These are phyloP conservation scores for Calypte anna DNA, from an alignment of 2,113 vertebrate genomes.

Conservation along the genomic window DNA sequence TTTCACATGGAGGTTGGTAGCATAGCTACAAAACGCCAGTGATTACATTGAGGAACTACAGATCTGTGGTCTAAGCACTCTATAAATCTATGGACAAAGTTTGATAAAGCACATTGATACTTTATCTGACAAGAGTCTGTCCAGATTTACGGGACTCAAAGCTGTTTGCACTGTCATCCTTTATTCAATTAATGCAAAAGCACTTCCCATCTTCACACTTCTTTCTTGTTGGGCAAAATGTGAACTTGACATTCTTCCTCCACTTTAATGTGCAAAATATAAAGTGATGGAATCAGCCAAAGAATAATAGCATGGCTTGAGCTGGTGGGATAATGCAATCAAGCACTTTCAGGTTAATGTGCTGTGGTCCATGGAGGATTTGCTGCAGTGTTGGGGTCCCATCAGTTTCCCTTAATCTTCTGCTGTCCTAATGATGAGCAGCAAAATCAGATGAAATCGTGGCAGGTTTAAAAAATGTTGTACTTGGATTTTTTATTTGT, in stretches of 20 bases:
- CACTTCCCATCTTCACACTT: not conserved
- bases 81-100: slow-evolving; percentile 72
- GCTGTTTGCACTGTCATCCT: not conserved
- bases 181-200: slow-evolving; percentile 62
- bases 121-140: slow-evolving; percentile 58
- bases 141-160: slow-evolving; percentile 60
- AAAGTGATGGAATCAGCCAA: not conserved
- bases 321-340: not conserved
- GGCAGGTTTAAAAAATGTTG: not conserved
- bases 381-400: not conserved
- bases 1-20: slow-evolving; percentile 65
- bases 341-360: not conserved
- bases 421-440: not conserved
- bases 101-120: slow-evolving; percentile 72
- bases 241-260: not conserved
- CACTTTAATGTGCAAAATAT: slow-evolving; percentile 29
- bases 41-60: slow-evolving; percentile 66
- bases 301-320: not conserved
- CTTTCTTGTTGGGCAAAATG: slow-evolving; percentile 31
- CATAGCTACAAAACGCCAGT: slow-evolving; percentile 58
- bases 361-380: not conserved
- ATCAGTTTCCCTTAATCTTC: not conserved
- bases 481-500: not conserved
- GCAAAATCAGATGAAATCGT: not conserved
- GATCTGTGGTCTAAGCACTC: slow-evolving; percentile 65